Base-by-base conservation (phyloP, 1,140 invertebrate species). In the Physella acuta region DNA sequence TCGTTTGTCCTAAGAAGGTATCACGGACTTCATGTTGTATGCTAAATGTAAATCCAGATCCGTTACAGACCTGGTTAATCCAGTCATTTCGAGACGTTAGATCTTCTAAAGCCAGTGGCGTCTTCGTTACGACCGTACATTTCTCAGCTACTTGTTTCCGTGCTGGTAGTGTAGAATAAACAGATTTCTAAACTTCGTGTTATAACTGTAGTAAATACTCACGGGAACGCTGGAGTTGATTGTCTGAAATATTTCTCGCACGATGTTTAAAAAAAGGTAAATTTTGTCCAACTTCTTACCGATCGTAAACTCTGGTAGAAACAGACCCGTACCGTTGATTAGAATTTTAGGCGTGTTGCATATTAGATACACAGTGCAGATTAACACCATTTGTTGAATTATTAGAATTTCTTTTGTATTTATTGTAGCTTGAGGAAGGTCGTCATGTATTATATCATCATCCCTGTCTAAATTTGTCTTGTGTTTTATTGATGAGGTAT, bases 181-280 rank as follows among this genome's bases (percentile, higher is more conserved):
- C 17, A 30, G 5, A 4, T 24, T 17, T 55, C n/a, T 26, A 34
- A 63, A 63, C 14, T 17, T 49, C 3, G 61, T 28, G 39, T 63
- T 44, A 39, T 63, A 63, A 8, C n/a, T 44, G 26, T 63, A 63
- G 33, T 63, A 63, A 2, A 63, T 30, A 2, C 8, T 14, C 2
- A 63, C 16, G 24, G 5, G 16, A 3, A 39, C 24, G 1, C n/a
- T 8, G 24, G 37, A 11, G 36, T 49, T 49, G 20, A 63, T n/a
- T 2, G 30, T 20, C 24, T 63, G 20, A n/a, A 63, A 37, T 4
- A 28, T 11, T 20, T 17, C 24, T 30, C 36, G 20, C 5, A 63
- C 11, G 24, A 31, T 44, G 39, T 51, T 44, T 2, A 5, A 11
- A 3, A 30, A 44, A 30, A 49, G 20, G 37, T 63, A 63, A 5